A percentile compares a stretch with the other conserved stretches of the same genome.
These are phyloP conservation scores for Maniola hyperantus DNA, from an alignment of 2,888 invertebrate genomes.

Conservation along the genomic window DNA sequence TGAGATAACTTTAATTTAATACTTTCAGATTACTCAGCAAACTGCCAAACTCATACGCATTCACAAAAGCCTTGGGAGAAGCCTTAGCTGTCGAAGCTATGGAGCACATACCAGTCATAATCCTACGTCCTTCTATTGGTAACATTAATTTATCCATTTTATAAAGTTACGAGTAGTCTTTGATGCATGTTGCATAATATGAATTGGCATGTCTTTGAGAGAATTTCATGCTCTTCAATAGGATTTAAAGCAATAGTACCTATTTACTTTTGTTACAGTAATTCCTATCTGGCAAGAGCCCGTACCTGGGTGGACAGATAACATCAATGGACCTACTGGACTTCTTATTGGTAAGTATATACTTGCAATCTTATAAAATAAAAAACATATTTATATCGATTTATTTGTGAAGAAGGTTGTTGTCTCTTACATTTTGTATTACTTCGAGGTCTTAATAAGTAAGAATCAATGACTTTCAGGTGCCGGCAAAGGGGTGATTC, in stretches of 20 bases:
- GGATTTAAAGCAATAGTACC: background rate
- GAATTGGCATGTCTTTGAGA: too few relatives aligned
- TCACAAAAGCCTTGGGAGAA: constrained; percentile 96
- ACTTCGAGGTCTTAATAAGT: too few relatives aligned
- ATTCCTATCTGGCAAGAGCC: constrained; percentile 94
- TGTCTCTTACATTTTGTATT: too few relatives aligned
- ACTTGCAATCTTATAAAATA: background rate
- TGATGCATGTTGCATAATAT: background rate
- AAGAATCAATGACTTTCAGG: constrained; percentile 55
- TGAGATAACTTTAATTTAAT: background rate
- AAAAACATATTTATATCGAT: too few relatives aligned
- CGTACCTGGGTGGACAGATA: constrained; percentile 94
- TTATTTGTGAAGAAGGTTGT: too few relatives aligned
- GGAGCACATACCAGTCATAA: constrained; percentile 88
- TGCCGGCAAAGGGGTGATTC: constrained; percentile 93
- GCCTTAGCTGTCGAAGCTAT: constrained; percentile 91
- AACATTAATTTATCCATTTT: constrained; percentile 45
- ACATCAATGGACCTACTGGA: constrained; percentile 96
- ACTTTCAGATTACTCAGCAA: constrained; percentile 85
- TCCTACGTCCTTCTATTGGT: constrained; percentile 94
- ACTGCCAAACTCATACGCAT: constrained; percentile 96
- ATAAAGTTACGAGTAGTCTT: background rate
- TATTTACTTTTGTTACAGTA: constrained; percentile 72
- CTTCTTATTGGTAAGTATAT: constrained; percentile 81
- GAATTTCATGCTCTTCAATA: background rate